Evolutionary conservation across 2,113 vertebrate species (phyloP).

Genomic region (Cisticola juncidis): DNA sequence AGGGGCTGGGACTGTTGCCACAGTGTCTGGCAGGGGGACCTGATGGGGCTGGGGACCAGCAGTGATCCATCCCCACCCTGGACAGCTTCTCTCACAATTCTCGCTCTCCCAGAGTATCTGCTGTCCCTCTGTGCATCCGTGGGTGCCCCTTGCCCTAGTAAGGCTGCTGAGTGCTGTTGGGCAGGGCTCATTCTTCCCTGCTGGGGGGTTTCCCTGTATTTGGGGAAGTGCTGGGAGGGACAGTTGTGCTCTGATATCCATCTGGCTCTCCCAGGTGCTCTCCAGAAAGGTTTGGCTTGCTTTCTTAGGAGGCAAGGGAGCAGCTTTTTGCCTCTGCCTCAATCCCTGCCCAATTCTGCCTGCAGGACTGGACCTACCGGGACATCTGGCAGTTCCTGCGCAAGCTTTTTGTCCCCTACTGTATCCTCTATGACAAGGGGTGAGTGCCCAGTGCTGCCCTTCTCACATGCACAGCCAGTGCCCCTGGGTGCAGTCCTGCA

Average conservation of each 20-base stretch:
- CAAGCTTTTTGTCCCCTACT: conserved; percentile 89
- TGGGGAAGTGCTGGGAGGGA: neutral
- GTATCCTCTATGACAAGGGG: conserved; percentile 95
- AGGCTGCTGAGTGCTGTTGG: neutral
- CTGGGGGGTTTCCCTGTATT: rapidly evolving
- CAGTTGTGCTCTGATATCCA: neutral
- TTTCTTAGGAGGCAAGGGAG: neutral
- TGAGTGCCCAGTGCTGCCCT: conserved; percentile 49
- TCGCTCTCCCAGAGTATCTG: neutral
- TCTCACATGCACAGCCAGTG: rapidly evolving
- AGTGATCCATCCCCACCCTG: rapidly evolving
- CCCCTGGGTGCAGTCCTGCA: neutral
- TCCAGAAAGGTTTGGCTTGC: neutral
- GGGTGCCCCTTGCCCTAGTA: neutral
- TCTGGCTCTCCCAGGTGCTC: neutral
- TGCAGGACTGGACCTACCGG: conserved; percentile 93
- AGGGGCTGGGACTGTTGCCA: no score
- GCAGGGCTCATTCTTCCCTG: neutral
- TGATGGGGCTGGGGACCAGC: rapidly evolving
- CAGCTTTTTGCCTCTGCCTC: neutral
- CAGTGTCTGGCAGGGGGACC: neutral
- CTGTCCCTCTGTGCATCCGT: rapidly evolving
- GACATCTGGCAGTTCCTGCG: conserved; percentile 95
- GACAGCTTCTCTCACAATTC: neutral
- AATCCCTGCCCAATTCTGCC: neutral